Conservation (phyloP, 1,140 invertebrate genomes). For the Arion vulgaris region DNA sequence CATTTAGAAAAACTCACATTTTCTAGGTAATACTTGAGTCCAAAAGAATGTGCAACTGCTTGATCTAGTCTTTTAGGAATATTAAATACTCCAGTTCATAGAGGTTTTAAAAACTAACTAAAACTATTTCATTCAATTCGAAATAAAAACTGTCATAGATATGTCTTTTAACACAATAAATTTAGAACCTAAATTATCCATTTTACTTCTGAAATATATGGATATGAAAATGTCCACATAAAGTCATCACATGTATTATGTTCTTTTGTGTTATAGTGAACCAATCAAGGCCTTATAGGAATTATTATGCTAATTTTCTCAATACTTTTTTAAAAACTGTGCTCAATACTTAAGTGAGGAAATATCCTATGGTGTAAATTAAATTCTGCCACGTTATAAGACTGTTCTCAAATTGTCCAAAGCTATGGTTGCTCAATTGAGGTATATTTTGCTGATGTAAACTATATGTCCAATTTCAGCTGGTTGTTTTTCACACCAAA, state of each 20-base stretch:
- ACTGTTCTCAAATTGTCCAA: neutral
- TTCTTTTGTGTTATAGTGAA: neutral
- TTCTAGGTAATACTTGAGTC: neutral
- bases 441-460: neutral
- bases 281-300: neutral
- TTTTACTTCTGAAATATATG: conserved; percentile 3
- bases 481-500: neutral
- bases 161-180: neutral
- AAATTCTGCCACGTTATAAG: neutral
- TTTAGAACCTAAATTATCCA: neutral
- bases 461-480: neutral
- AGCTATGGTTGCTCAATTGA: neutral
- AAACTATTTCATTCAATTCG: neutral
- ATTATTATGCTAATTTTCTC: too few relatives aligned
- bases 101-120: neutral
- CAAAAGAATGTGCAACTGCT: neutral
- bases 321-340: too few relatives aligned
- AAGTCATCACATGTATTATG: neutral
- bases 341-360: too few relatives aligned
- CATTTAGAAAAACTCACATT: neutral
- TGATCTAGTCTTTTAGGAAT: neutral
- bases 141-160: neutral
- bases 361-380: too few relatives aligned
- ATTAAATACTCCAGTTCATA: neutral
- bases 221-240: neutral